Percentiles rank a stretch among this genome's conserved stretches.
These are phyloP conservation scores for Scelioninae gen. 2 DNA, from an alignment of 2,888 invertebrate genomes.

Conservation along the genomic window DNA sequence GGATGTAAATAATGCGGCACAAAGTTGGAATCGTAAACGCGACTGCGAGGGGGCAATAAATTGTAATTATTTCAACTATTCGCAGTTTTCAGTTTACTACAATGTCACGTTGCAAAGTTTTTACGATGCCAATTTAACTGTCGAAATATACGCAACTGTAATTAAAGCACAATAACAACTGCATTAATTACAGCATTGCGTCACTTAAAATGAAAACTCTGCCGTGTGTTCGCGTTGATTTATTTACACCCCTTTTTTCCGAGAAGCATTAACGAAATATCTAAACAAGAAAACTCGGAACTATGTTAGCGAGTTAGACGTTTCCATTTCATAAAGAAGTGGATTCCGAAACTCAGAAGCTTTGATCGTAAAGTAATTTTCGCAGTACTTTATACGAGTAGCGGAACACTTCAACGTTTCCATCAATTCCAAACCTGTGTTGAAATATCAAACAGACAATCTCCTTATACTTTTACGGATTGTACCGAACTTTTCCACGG, in stretches of 20 bases:
- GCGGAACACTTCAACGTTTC: conserved; percentile 33
- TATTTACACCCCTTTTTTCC: no score
- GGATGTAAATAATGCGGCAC: no score
- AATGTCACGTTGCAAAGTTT: no score
- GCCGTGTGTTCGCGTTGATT: not conserved
- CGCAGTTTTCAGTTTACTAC: no score
- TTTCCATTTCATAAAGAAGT: conserved; percentile 44
- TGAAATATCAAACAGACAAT: conserved; percentile 33
- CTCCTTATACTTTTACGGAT: not conserved
- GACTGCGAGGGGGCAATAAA: no score
- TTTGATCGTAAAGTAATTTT: conserved; percentile 51
- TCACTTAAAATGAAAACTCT: no score
- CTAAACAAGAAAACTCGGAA: conserved; percentile 30
- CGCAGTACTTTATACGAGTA: conserved; percentile 31
- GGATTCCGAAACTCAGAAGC: conserved; percentile 39
- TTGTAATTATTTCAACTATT: no score
- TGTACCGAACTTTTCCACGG: conserved; percentile 1
- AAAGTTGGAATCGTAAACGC: no score
- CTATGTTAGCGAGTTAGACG: conserved; percentile 40
- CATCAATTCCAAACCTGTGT: conserved; percentile 18
- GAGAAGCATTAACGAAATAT: conserved; percentile 16
- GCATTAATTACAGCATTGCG: no score
- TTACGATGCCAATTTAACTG: no score
- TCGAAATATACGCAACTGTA: no score
- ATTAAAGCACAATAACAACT: no score